Evolutionary conservation across 1,140 invertebrate genomes (phyloP).

Genomic region (Dinothrombium tinctorium): DNA sequence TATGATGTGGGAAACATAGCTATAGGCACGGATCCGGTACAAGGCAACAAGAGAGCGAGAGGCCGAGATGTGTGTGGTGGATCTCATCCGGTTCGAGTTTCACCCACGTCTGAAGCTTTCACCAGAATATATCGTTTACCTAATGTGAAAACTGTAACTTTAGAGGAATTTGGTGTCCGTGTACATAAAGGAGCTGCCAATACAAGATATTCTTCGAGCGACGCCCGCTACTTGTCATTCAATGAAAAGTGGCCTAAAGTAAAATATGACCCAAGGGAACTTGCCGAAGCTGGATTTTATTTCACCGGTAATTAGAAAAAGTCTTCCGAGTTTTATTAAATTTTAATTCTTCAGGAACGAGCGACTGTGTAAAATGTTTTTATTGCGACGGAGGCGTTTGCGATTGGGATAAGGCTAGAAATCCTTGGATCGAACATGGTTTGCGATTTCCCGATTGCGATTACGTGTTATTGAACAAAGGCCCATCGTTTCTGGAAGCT

Average conservation of each 20-base stretch:
- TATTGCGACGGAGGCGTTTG: constrained; percentile 61
- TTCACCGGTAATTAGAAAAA: too few species aligned
- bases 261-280: too few species aligned
- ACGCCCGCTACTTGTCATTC: constrained; percentile 8
- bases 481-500: too few species aligned
- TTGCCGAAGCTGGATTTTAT: constrained; percentile 19
- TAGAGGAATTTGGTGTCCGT: neutral
- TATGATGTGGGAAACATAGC: constrained; percentile 8
- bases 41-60: neutral
- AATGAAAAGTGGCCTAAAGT: too few species aligned
- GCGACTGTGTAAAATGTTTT: constrained; percentile 60
- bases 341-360: constrained; percentile 16
- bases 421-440: constrained; percentile 68
- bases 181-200: neutral
- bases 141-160: neutral
- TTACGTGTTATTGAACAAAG: too few species aligned
- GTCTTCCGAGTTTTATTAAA: too few species aligned
- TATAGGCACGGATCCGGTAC: constrained; percentile 1
- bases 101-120: too few species aligned
- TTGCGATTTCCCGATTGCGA: constrained; percentile 53
- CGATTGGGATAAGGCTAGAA: constrained; percentile 58
- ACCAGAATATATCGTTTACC: neutral
- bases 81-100: too few species aligned
- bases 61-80: too few species aligned
- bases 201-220: neutral